A percentile compares a stretch with the other conserved stretches of the same genome.
Conservation (phyloP, 2,888 invertebrate species). For the Brachyptera putata region DNA sequence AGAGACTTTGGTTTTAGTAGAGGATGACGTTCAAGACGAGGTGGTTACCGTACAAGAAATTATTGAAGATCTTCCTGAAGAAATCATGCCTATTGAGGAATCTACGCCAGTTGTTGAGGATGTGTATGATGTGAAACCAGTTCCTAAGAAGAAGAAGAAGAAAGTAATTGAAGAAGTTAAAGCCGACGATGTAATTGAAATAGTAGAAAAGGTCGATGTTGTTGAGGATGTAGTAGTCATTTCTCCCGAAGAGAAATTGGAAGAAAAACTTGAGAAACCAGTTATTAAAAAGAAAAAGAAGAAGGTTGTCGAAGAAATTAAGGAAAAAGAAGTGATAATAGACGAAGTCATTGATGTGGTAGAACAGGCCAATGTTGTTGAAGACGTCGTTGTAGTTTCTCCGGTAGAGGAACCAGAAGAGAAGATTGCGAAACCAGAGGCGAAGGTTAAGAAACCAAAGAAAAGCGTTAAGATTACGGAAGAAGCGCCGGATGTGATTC, state of each 20-base stretch:
- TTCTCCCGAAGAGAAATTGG: too few species aligned
- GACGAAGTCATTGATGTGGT: not conserved
- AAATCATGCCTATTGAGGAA: conserved; percentile 34
- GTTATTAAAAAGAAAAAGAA: conserved; percentile 26
- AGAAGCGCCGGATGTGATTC: conserved; percentile 4
- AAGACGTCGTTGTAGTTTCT: conserved; percentile 35
- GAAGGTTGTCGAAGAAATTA: conserved; percentile 6
- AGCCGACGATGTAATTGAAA: conserved; percentile 30
- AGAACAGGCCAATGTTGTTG: conserved; percentile 2
- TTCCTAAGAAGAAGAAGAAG: not conserved
- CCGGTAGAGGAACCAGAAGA: not conserved
- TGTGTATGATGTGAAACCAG: conserved; percentile 22
- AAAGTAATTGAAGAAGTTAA: not conserved
- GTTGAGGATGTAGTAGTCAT: not conserved
- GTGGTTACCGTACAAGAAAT: conserved; percentile 38
- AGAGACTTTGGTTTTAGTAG: conserved; percentile 18
- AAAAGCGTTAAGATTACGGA: conserved; percentile 32
- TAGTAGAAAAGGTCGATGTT: conserved; percentile 18
- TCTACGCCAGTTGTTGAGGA: conserved; percentile 28
- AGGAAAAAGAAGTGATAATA: not conserved
- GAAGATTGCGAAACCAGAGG: conserved; percentile 22
- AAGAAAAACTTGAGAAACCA: conserved; percentile 30
- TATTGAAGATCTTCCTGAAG: conserved; percentile 41
- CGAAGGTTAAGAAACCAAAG: conserved; percentile 41
- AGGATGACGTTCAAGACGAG: conserved; percentile 25